Percentiles rank a stretch among this genome's conserved stretches.
phyloP scores from a whole-genome alignment of 2,888 invertebrate species.

The Synergus itoensis region DNA sequence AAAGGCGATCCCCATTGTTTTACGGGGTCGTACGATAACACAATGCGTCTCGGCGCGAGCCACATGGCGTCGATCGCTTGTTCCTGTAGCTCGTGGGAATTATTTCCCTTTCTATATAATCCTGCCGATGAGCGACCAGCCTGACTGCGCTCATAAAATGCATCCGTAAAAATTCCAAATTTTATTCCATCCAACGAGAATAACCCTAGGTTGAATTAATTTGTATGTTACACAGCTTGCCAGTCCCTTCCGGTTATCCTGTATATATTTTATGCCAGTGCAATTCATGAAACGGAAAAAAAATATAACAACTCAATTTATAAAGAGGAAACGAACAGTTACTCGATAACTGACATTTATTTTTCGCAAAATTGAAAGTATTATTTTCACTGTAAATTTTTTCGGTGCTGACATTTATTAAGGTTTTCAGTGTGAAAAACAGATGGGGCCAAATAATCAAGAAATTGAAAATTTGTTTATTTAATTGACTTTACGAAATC shows the following conservation, averaged over 20 bases:
- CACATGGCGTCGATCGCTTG: constrained; percentile 66
- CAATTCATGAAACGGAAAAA: neutral
- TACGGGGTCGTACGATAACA: constrained; percentile 59
- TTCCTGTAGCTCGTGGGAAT: constrained; percentile 56
- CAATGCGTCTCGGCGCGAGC: constrained; percentile 68
- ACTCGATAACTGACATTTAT: neutral
- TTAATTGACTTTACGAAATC: neutral
- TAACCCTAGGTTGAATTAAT: neutral
- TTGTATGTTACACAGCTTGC: neutral
- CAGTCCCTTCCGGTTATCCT: neutral
- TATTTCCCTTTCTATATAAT: constrained; percentile 51
- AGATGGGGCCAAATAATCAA: neutral
- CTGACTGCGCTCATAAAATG: constrained; percentile 46
- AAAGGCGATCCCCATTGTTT: constrained; percentile 73
- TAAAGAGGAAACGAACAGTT: neutral
- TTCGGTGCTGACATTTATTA: constrained; percentile 7
- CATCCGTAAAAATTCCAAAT: constrained; percentile 20
- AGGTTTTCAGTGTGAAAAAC: constrained; percentile 13
- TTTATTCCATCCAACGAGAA: constrained; percentile 1
- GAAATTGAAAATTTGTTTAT: neutral
- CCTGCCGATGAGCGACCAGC: constrained; percentile 17
- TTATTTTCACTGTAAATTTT: constrained; percentile 25
- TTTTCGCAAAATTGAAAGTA: neutral
- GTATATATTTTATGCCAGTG: neutral
- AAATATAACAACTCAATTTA: neutral